Evolutionary conservation across 2,113 vertebrate species (phyloP).

Genomic region (Phoenicopterus ruber): DNA sequence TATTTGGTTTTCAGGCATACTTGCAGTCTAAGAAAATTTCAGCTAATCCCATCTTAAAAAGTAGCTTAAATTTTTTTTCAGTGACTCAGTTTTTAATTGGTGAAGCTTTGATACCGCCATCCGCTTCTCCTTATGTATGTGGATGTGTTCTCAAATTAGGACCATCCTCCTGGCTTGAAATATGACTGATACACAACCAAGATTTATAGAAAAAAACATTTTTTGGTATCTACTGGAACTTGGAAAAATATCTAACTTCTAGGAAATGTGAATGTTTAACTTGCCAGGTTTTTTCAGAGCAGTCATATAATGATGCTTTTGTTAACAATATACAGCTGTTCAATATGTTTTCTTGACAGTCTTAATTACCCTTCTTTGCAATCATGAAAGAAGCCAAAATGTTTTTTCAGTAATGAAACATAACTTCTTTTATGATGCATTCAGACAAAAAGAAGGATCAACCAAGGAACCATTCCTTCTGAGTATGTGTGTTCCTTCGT

Average conservation of each 20-base stretch:
- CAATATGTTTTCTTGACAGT: constrained; percentile 66
- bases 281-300: constrained; percentile 16
- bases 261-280: constrained; percentile 59
- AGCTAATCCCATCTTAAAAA: background rate
- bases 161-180: constrained; percentile 35
- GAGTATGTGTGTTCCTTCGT: constrained; percentile 29
- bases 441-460: constrained; percentile 50
- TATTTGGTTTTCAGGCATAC: constrained; percentile 30
- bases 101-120: background rate
- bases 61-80: background rate
- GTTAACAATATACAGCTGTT: constrained; percentile 70
- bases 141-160: constrained; percentile 40
- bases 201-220: constrained; percentile 40
- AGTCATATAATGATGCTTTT: constrained; percentile 64
- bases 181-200: constrained; percentile 7
- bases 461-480: constrained; percentile 6
- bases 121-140: background rate
- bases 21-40: constrained; percentile 28
- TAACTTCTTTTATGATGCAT: constrained; percentile 61
- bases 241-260: constrained; percentile 59
- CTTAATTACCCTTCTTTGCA: constrained; percentile 71
- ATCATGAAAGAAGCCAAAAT: constrained; percentile 63
- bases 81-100: background rate
- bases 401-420: constrained; percentile 58
- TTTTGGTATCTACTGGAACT: constrained; percentile 44